phyloP scores from a whole-genome alignment of 2,888 invertebrate genomes.

The Chrysopilus asiliformis region DNA sequence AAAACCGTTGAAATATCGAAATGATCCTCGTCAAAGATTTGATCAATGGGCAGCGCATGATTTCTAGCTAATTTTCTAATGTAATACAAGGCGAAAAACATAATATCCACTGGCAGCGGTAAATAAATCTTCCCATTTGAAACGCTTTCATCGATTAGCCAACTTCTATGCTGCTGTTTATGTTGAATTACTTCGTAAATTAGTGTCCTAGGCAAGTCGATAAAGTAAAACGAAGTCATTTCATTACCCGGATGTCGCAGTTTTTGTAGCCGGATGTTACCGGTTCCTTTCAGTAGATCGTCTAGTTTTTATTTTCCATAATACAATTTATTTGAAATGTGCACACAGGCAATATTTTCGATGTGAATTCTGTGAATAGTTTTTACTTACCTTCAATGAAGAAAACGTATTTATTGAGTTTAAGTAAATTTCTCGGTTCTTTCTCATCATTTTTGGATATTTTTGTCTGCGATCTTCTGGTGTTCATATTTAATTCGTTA shows the following conservation, averaged over 20 bases:
- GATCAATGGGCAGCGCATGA: constrained; percentile 53
- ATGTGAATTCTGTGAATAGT: no score
- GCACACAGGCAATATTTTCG: no score
- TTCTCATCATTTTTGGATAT: no score
- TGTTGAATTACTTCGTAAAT: neutral
- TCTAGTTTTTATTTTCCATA: no score
- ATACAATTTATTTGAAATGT: no score
- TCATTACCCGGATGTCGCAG: neutral
- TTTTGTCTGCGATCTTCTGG: no score
- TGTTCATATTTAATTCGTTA: no score
- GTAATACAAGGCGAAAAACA: neutral
- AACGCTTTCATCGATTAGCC: neutral
- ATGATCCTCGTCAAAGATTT: constrained; percentile 50
- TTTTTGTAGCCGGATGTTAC: no score
- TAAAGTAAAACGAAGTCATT: neutral
- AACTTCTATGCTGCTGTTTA: neutral
- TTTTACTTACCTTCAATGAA: no score
- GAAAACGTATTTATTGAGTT: no score
- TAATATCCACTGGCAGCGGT: neutral
- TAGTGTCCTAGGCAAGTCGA: neutral
- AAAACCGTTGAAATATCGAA: constrained; percentile 44
- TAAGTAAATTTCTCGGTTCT: no score
- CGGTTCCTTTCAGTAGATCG: no score
- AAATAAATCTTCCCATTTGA: neutral
- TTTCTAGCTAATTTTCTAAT: constrained; percentile 18